These are phyloP conservation scores for Oryzias melastigma DNA, from an alignment of 2,113 vertebrate species.

Conservation along the genomic window DNA sequence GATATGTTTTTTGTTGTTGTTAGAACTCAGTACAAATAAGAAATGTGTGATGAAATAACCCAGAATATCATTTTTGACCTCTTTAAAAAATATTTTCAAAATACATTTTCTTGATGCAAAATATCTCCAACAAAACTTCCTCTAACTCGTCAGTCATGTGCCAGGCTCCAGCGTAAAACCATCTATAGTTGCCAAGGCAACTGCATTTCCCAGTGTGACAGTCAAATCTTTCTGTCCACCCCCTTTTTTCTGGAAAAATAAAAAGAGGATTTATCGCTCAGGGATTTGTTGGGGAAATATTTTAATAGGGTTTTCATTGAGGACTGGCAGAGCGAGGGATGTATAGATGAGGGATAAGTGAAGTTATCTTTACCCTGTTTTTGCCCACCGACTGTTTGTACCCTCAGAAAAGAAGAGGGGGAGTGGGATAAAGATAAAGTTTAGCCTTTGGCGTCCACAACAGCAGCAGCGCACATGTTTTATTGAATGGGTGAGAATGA, in stretches of 20 bases:
- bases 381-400: constrained; percentile 38
- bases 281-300: constrained; percentile 63
- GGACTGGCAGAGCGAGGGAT: constrained; percentile 25
- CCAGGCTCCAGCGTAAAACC: constrained; percentile 56
- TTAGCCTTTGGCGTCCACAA: constrained; percentile 59
- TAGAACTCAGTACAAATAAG: too few relatives aligned
- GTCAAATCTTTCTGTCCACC: constrained; percentile 39
- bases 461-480: constrained; percentile 40
- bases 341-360: constrained; percentile 53
- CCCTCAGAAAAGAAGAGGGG: constrained; percentile 17
- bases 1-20: too few relatives aligned
- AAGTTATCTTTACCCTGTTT: constrained; percentile 49
- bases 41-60: too few relatives aligned
- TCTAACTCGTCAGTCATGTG: constrained; percentile 42
- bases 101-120: constrained; percentile 29
- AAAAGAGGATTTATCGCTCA: constrained; percentile 66
- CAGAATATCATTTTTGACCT: neutral
- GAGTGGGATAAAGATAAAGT: constrained; percentile 49
- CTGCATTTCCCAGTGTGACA: constrained; percentile 60
- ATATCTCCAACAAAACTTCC: constrained; percentile 50
- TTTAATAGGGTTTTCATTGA: constrained; percentile 63
- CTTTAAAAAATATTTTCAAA: constrained; percentile 27
- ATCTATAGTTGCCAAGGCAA: constrained; percentile 73
- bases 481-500: constrained; percentile 45
- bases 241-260: constrained; percentile 34